These are phyloP conservation scores for Brachypalpus laphriformis DNA, from an alignment of 2,888 invertebrate genomes.

Conservation along the genomic window DNA sequence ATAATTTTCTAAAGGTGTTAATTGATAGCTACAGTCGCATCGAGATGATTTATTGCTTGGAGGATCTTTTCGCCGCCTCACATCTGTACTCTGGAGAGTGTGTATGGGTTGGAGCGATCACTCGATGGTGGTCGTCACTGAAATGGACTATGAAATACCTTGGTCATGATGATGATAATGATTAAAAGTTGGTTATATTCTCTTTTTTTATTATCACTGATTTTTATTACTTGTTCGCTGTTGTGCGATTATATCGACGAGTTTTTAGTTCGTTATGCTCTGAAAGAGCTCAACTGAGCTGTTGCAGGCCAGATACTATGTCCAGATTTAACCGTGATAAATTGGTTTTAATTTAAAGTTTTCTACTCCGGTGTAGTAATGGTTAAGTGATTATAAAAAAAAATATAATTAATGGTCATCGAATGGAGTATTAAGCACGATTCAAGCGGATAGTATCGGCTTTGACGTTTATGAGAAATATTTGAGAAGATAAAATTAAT, in stretches of 20 bases:
- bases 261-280: conserved; percentile 33
- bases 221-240: conserved; percentile 42
- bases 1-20: conserved; percentile 74
- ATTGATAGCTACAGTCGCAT: conserved; percentile 68
- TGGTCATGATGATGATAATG: conserved; percentile 46
- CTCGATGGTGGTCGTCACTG: conserved; percentile 47
- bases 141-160: conserved; percentile 36
- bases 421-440: conserved; percentile 42
- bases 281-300: conserved; percentile 20
- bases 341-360: conserved; percentile 53
- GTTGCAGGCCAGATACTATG: conserved; percentile 15
- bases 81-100: neutral
- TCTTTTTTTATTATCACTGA: conserved; percentile 29
- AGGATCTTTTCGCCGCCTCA: conserved; percentile 18
- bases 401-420: conserved; percentile 44
- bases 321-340: conserved; percentile 56
- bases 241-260: conserved; percentile 24
- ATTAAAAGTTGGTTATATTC: conserved; percentile 52
- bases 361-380: neutral
- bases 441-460: conserved; percentile 18
- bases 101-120: neutral
- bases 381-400: conserved; percentile 33
- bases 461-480: conserved; percentile 27
- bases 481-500: neutral
- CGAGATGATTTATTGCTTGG: conserved; percentile 65